Conservation (phyloP, 2,888 invertebrate species). For the Apodemia duryi region DNA sequence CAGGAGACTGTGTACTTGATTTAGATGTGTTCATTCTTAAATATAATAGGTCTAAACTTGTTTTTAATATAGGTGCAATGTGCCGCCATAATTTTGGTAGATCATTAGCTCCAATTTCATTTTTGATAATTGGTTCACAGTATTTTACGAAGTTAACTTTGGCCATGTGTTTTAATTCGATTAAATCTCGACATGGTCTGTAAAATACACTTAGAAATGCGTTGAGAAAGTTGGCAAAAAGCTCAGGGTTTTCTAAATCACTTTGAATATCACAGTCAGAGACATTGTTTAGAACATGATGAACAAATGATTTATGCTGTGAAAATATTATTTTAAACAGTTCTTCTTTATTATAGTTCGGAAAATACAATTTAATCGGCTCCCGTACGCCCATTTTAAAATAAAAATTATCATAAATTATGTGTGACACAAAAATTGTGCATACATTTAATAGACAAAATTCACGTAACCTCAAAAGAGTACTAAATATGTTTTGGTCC, state of each 20-base stretch:
- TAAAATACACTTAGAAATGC: conserved; percentile 92
- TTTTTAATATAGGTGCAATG: conserved; percentile 86
- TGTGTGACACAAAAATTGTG: conserved; percentile 86
- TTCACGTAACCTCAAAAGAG: conserved; percentile 86
- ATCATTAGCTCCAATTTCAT: conserved; percentile 82
- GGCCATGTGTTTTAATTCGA: conserved; percentile 91
- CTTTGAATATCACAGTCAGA: conserved; percentile 44
- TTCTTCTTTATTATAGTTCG: conserved; percentile 89
- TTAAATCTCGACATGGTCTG: conserved; percentile 90
- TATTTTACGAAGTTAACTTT: conserved; percentile 86
- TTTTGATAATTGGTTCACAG: conserved; percentile 86
- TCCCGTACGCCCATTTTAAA: conserved; percentile 84
- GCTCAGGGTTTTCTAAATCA: conserved; percentile 66
- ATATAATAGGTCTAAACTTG: conserved; percentile 88
- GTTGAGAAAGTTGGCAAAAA: conserved; percentile 89
- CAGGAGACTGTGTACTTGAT: conserved; percentile 43
- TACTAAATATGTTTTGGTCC: conserved; percentile 85
- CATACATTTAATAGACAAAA: conserved; percentile 85
- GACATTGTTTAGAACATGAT: conserved; percentile 48
- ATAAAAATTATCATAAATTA: conserved; percentile 89
- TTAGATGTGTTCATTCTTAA: conserved; percentile 78
- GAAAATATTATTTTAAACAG: conserved; percentile 68
- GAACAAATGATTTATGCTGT: conserved; percentile 52
- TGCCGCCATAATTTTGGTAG: conserved; percentile 88
- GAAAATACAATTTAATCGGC: conserved; percentile 86